Conservation (phyloP, 1,140 invertebrate species). For the Penaeus japonicus region DNA sequence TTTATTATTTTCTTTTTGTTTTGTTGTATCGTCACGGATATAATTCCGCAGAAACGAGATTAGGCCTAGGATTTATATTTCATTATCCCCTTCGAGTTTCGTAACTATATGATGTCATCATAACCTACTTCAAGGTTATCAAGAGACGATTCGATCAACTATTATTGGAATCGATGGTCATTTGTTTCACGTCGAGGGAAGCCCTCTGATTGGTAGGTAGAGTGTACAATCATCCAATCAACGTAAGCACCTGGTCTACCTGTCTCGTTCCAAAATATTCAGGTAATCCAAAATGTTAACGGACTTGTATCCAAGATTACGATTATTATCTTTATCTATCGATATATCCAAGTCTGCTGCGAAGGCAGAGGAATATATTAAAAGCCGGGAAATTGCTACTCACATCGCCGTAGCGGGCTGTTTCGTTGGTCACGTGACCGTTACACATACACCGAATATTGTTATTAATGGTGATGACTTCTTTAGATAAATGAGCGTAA, state of each 20-base stretch:
- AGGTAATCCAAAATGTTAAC: constrained; percentile 22
- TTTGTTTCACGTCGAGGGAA: constrained; percentile 31
- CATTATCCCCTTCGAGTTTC: neutral
- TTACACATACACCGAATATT: neutral
- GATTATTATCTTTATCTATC: constrained; percentile 37
- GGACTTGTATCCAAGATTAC: constrained; percentile 17
- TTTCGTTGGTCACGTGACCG: neutral
- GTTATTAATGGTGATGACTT: neutral
- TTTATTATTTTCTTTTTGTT: neutral
- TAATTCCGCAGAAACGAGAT: neutral
- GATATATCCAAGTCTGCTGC: constrained; percentile 35
- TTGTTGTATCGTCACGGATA: neutral
- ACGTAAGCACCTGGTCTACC: constrained; percentile 31
- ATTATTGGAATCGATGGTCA: constrained; percentile 51
- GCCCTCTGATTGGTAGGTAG: constrained; percentile 39
- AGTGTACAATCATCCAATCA: constrained; percentile 51
- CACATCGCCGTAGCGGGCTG: neutral
- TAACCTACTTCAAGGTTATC: constrained; percentile 36
- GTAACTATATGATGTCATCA: too few species aligned
- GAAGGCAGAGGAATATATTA: constrained; percentile 19
- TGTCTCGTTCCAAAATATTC: constrained; percentile 11
- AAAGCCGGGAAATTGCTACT: constrained; percentile 10
- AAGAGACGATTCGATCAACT: constrained; percentile 44
- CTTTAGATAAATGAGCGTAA: neutral
- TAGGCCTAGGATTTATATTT: neutral